A percentile compares a stretch with the other conserved stretches of the same genome.
These are phyloP conservation scores for Cephalopholis sonnerati DNA, from an alignment of 2,113 vertebrate genomes.

Conservation along the genomic window DNA sequence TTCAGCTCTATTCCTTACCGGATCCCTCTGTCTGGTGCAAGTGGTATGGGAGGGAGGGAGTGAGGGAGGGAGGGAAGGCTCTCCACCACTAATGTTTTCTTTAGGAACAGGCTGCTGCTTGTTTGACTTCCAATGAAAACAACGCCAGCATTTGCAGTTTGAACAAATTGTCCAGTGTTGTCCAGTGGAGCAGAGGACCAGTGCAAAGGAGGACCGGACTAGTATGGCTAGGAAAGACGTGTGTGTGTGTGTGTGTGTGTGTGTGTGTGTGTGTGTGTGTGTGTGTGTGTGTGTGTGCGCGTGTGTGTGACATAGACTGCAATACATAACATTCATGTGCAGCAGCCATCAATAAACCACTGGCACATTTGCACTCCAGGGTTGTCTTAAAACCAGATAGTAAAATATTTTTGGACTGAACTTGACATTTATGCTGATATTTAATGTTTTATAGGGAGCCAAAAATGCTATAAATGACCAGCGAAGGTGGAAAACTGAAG, in stretches of 20 bases:
- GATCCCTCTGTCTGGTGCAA: slow-evolving; percentile 75
- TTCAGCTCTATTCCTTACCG: slow-evolving; percentile 69
- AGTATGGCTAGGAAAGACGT: neutral
- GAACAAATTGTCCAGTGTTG: slow-evolving; percentile 85
- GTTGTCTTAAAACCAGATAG: neutral
- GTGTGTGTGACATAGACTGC: neutral
- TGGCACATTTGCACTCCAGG: neutral
- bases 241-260: neutral
- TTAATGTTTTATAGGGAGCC: slow-evolving; percentile 10
- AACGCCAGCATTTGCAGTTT: slow-evolving; percentile 77
- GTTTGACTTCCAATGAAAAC: slow-evolving; percentile 84
- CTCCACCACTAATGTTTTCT: slow-evolving; percentile 84
- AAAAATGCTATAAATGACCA: slow-evolving; percentile 16
- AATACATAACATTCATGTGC: neutral
- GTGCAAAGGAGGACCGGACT: slow-evolving; percentile 35
- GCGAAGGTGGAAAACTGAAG: neutral
- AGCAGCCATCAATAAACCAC: neutral
- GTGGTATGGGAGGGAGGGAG: slow-evolving; percentile 22
- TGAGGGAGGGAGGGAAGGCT: slow-evolving; percentile 30
- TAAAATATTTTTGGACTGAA: slow-evolving; percentile 39
- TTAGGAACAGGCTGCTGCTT: slow-evolving; percentile 85
- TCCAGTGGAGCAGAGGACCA: slow-evolving; percentile 44
- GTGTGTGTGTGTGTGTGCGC: too few relatives aligned
- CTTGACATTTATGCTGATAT: slow-evolving; percentile 19
- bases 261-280: neutral